phyloP scores from a whole-genome alignment of 1,140 invertebrate genomes.

The Trialeurodes vaporariorum region DNA sequence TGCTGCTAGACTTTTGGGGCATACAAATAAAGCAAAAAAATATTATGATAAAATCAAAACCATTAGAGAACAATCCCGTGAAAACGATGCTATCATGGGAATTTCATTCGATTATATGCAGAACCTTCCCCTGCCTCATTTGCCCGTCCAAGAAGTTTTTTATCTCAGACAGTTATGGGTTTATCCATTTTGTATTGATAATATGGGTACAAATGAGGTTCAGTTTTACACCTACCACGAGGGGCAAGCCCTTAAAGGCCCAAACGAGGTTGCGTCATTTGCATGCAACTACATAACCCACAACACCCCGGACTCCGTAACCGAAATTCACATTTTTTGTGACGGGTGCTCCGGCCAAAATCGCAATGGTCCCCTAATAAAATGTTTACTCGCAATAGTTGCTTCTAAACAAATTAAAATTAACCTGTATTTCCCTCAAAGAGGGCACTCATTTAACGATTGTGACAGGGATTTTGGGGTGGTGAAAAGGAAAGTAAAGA shows the following conservation, averaged over 20 bases:
- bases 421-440: slow-evolving; percentile 7
- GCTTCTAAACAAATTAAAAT: slow-evolving; percentile 15
- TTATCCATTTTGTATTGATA: slow-evolving; percentile 22
- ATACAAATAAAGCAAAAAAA: slow-evolving; percentile 23
- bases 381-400: slow-evolving; percentile 15
- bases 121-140: too few species aligned
- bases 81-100: slow-evolving; percentile 15
- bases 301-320: slow-evolving; percentile 20
- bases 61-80: slow-evolving; percentile 19
- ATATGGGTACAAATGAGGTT: slow-evolving; percentile 20
- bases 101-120: slow-evolving; percentile 24
- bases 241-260: slow-evolving; percentile 21
- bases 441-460: slow-evolving; percentile 6
- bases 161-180: slow-evolving; percentile 22
- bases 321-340: slow-evolving; percentile 26
- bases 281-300: slow-evolving; percentile 12
- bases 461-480: slow-evolving; percentile 13
- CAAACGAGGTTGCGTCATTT: slow-evolving; percentile 22
- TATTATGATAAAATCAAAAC: slow-evolving; percentile 26
- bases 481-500: slow-evolving; percentile 9
- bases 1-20: slow-evolving; percentile 25
- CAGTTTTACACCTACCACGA: slow-evolving; percentile 25
- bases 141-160: slow-evolving; percentile 26
- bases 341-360: slow-evolving; percentile 21
- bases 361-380: slow-evolving; percentile 15